These are phyloP conservation scores for Pollachius pollachius DNA, from an alignment of 2,113 vertebrate species.

Conservation along the genomic window DNA sequence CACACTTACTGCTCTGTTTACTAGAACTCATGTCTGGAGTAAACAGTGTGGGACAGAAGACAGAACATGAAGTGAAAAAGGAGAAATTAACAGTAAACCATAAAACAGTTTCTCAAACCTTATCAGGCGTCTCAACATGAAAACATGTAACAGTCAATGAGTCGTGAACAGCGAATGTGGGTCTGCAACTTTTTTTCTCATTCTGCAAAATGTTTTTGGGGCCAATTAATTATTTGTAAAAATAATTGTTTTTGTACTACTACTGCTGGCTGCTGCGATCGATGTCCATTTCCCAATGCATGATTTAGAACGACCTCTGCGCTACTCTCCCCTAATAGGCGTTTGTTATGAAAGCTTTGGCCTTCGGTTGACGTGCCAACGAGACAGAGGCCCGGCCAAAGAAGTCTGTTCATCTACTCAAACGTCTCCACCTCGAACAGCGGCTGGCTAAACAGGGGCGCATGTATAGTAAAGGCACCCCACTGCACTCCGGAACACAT, in stretches of 20 bases:
- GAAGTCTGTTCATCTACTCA: too few species aligned
- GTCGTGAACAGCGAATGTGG: conserved; percentile 58
- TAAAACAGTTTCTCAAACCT: conserved; percentile 55
- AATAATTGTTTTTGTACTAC: conserved; percentile 40
- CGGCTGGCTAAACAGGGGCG: too few species aligned
- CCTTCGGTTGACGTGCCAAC: not conserved
- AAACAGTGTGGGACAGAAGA: conserved; percentile 54
- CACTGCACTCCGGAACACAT: too few species aligned
- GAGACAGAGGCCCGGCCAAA: not conserved
- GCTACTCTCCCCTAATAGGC: conserved; percentile 36
- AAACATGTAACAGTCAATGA: conserved; percentile 60
- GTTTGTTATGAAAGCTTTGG: conserved; percentile 46
- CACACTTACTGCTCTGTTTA: conserved; percentile 76
- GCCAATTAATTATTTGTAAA: conserved; percentile 38
- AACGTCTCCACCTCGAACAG: too few species aligned
- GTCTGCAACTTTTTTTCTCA: conserved; percentile 49
- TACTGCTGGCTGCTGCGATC: conserved; percentile 38
- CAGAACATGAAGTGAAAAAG: conserved; percentile 23
- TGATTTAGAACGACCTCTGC: conserved; percentile 51
- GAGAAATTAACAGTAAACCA: conserved; percentile 36
- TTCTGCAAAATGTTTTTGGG: conserved; percentile 41
- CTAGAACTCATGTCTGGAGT: conserved; percentile 71
- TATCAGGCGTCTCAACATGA: conserved; percentile 68
- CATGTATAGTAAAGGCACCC: too few species aligned
- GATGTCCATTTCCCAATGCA: conserved; percentile 26